Base-by-base conservation (phyloP, 2,888 invertebrate genomes). In the Apamea crenata region DNA sequence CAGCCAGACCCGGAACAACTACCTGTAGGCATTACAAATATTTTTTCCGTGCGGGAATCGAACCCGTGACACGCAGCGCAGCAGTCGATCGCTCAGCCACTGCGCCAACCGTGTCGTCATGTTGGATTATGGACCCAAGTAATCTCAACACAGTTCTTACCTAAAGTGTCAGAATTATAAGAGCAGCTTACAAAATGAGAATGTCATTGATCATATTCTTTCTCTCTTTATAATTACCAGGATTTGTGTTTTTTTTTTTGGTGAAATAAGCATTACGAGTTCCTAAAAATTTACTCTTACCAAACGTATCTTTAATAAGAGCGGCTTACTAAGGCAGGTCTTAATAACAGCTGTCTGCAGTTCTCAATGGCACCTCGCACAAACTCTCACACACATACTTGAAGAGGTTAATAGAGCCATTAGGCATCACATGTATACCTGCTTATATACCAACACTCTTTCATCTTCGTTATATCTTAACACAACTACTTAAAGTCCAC, bases 341-440 rank as follows among this genome's bases (percentile, higher is more conserved):
- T 59, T 3, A 59, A 21, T 65, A 56, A 14, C 44, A 78, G 53
- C 40, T 78, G 29, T 44, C 80, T 73, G 2, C 25, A 25, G 32
- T 53, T 36, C 29, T 44, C 72, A 53, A 5, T 56, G 21, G 32
- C 61, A 71, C 50, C 77, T 71, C 44, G 36, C n/a, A 32, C 21
- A 78, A 74, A 87, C 72, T 79, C 47, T 88, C 81, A 77, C 79
- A 81, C 82, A 68, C 76, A 66, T 36, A 70, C 56, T 89, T 89
- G 85, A 88, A 70, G 87, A 89, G 90, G 91, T 92, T 90, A 92
- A 90, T 91, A 86, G 84, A 88, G 80, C 86, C 81, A 92, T 91
- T 90, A 90, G 84, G 77, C 72, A 84, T 83, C 77, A 88, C 83
- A 88, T 80, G 73, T 40, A 73, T 84, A 87, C 85, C 86, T 87